Evolutionary conservation across 2,888 invertebrate genomes (phyloP).

Genomic region (Cosmia pyralina): DNA sequence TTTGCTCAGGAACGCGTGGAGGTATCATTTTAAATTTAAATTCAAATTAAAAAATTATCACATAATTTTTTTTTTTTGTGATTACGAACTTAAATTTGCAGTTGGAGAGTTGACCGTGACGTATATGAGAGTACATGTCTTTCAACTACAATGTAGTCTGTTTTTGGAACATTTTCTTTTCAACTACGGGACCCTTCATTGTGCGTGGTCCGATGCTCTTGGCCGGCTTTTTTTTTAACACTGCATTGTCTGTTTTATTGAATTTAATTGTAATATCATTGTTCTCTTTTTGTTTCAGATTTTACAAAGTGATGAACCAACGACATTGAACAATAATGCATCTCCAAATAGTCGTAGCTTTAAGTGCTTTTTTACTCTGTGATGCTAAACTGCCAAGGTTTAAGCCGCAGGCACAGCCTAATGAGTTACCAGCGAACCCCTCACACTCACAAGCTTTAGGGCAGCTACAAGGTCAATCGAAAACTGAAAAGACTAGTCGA

Average conservation of each 20-base stretch:
- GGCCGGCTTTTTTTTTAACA: constrained; percentile 9
- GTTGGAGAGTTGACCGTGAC: too few relatives aligned
- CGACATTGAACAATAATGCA: constrained; percentile 78
- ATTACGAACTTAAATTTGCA: too few relatives aligned
- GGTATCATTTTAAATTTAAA: too few relatives aligned
- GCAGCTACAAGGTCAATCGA: constrained; percentile 78
- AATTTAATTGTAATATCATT: constrained; percentile 34
- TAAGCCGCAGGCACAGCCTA: constrained; percentile 77
- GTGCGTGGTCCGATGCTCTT: too few relatives aligned
- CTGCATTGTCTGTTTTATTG: constrained; percentile 23
- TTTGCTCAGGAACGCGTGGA: too few relatives aligned
- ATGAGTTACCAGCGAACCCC: constrained; percentile 80
- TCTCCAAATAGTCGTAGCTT: constrained; percentile 79
- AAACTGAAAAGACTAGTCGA: constrained; percentile 82
- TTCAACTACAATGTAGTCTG: too few relatives aligned
- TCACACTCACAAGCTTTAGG: constrained; percentile 77
- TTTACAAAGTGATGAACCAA: constrained; percentile 79
- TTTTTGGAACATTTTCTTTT: too few relatives aligned
- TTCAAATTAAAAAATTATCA: too few relatives aligned
- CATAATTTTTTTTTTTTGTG: too few relatives aligned
- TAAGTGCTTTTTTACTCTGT: constrained; percentile 83
- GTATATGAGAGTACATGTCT: too few relatives aligned
- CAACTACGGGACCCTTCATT: too few relatives aligned
- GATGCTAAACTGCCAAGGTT: constrained; percentile 84
- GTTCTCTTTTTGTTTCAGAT: constrained; percentile 81